A percentile compares a stretch with the other conserved stretches of the same genome.
phyloP scores from a whole-genome alignment of 2,113 vertebrate species.

The Gymnocephalus cernua region DNA sequence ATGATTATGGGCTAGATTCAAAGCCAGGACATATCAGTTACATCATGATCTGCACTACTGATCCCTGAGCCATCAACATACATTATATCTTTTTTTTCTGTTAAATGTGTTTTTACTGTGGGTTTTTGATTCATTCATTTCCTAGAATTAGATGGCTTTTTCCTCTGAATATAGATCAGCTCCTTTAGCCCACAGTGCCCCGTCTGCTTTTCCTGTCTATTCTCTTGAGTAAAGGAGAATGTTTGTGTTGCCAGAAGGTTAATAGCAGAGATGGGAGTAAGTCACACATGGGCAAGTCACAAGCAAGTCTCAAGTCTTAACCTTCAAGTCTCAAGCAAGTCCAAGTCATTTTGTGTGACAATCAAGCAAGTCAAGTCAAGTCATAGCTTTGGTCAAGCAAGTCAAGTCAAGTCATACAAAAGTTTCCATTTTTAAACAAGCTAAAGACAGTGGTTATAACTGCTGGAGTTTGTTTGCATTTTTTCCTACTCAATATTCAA shows the following conservation, averaged over 20 bases:
- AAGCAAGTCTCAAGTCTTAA: too few species aligned
- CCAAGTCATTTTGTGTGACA: too few species aligned
- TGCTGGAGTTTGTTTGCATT: too few species aligned
- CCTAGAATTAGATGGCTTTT: background rate
- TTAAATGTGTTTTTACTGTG: background rate
- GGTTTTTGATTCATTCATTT: background rate
- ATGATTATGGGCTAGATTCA: background rate
- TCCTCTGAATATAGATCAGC: conserved; percentile 1
- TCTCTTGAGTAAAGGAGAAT: background rate
- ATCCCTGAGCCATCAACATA: background rate
- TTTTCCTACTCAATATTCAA: too few species aligned
- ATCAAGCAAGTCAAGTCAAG: too few species aligned
- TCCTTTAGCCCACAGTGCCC: background rate
- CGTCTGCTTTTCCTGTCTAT: conserved; percentile 1
- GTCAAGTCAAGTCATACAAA: too few species aligned
- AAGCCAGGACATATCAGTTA: background rate
- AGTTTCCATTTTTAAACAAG: too few species aligned
- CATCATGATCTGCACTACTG: background rate
- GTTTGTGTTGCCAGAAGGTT: background rate
- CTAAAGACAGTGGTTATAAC: too few species aligned
- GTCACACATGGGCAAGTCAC: too few species aligned
- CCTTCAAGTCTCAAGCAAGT: too few species aligned
- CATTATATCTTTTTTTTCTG: background rate
- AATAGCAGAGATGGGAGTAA: too few species aligned
- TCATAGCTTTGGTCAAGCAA: too few species aligned